Evolutionary conservation across 2,888 invertebrate genomes (phyloP).

Genomic region (Yponomeuta cagnagella): DNA sequence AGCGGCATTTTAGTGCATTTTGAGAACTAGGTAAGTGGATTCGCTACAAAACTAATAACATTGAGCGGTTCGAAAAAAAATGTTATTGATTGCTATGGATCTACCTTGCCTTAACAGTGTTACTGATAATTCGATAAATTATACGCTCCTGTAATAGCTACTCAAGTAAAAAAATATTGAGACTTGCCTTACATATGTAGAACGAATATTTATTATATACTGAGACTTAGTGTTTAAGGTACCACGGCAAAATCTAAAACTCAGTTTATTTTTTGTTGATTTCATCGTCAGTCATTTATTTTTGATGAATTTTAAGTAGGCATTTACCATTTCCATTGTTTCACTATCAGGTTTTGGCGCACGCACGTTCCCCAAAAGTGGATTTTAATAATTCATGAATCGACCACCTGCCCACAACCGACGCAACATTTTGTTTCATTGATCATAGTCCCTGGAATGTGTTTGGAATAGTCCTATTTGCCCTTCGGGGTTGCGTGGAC

Average conservation of each 20-base stretch:
- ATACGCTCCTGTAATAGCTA: background rate
- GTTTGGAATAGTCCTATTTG: background rate
- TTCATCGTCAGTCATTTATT: too few relatives aligned
- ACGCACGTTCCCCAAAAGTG: conserved; percentile 10
- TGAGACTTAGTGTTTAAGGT: too few relatives aligned
- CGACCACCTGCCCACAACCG: conserved; percentile 50
- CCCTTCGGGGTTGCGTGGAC: background rate
- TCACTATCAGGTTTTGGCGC: background rate
- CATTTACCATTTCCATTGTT: conserved; percentile 5
- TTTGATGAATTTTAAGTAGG: too few relatives aligned
- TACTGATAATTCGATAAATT: background rate
- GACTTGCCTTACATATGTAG: too few relatives aligned
- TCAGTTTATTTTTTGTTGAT: background rate
- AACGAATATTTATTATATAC: too few relatives aligned
- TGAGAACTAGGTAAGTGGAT: conserved; percentile 5
- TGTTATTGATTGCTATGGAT: background rate
- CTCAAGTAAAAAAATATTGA: too few relatives aligned
- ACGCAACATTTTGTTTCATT: conserved; percentile 20
- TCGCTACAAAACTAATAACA: background rate
- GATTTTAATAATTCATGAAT: conserved; percentile 46
- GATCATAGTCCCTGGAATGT: background rate
- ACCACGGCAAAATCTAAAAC: too few relatives aligned
- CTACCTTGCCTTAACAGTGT: background rate
- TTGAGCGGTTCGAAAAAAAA: background rate
- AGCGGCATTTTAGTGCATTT: conserved; percentile 3